Evolutionary conservation across 2,797 vertebrate species (phyloP).

Genomic region (Hemibagrus guttatus): DNA sequence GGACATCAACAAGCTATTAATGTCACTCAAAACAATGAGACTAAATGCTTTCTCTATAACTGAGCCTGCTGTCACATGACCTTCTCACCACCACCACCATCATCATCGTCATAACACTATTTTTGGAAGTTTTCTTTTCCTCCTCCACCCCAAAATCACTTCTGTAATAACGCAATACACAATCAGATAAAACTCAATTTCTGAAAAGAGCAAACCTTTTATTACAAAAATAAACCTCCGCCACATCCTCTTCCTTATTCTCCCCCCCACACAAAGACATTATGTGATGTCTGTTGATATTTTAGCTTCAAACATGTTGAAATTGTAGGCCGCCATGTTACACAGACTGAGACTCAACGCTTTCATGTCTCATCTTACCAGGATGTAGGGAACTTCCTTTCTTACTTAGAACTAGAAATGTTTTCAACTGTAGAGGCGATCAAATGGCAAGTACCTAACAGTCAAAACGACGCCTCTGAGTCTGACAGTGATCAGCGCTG

Average conservation of each 20-base stretch:
- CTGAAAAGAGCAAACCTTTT: constrained; percentile 56
- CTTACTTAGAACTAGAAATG: constrained; percentile 56
- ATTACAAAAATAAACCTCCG: constrained; percentile 71
- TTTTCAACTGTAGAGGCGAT: constrained; percentile 47
- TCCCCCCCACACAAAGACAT: not conserved
- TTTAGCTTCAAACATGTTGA: constrained; percentile 33
- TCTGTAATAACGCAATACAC: too few species aligned
- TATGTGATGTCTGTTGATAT: constrained; percentile 27
- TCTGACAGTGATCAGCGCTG: constrained; percentile 27
- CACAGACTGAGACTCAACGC: constrained; percentile 26
- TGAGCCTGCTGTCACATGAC: constrained; percentile 43
- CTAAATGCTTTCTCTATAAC: constrained; percentile 43
- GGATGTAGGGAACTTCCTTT: constrained; percentile 53
- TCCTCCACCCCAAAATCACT: not conserved
- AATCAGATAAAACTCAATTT: not conserved
- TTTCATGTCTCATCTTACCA: constrained; percentile 46
- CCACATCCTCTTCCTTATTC: not conserved
- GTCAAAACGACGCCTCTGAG: constrained; percentile 41
- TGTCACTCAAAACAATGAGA: constrained; percentile 14
- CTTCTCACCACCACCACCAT: not conserved
- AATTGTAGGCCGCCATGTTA: constrained; percentile 40
- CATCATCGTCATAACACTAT: constrained; percentile 10
- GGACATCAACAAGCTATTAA: not conserved
- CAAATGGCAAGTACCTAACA: constrained; percentile 55
- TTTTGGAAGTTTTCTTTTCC: constrained; percentile 20